These are phyloP conservation scores for Monopterus albus DNA, from an alignment of 2,113 vertebrate genomes.

Conservation along the genomic window DNA sequence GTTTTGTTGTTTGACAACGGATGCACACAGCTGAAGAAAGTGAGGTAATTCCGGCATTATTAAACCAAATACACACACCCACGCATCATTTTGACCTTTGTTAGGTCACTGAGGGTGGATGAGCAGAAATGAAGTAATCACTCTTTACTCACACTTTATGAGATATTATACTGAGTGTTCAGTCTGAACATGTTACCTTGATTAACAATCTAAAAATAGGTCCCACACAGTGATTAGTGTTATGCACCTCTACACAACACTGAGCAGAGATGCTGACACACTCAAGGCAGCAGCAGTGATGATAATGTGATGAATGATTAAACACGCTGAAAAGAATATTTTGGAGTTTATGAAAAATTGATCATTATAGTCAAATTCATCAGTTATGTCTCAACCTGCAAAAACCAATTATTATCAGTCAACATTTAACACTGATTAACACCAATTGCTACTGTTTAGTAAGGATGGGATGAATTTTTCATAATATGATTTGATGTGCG, in stretches of 20 bases:
- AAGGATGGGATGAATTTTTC: no score
- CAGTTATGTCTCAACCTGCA: background rate
- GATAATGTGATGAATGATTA: no score
- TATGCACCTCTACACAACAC: constrained; percentile 37
- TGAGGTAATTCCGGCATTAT: no score
- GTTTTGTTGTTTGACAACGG: constrained; percentile 2
- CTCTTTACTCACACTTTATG: constrained; percentile 55
- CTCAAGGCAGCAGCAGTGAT: no score
- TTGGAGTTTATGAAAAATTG: background rate
- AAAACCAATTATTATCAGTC: background rate
- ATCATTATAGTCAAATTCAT: background rate
- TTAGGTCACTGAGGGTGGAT: constrained; percentile 27
- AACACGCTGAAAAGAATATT: background rate
- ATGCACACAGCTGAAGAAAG: no score
- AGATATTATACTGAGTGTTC: constrained; percentile 65
- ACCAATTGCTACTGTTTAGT: background rate
- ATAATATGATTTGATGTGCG: no score
- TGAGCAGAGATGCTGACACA: constrained; percentile 22
- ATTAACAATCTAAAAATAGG: constrained; percentile 76
- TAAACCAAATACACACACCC: constrained; percentile 1
- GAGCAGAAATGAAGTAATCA: constrained; percentile 64
- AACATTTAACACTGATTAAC: constrained; percentile 4
- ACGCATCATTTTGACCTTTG: constrained; percentile 32
- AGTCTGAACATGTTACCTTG: constrained; percentile 72
- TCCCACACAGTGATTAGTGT: constrained; percentile 42